Evolutionary conservation across 1,140 invertebrate genomes (phyloP), one percentile per base, ranked within the genome.

Genomic region (Delia radicum): DNA sequence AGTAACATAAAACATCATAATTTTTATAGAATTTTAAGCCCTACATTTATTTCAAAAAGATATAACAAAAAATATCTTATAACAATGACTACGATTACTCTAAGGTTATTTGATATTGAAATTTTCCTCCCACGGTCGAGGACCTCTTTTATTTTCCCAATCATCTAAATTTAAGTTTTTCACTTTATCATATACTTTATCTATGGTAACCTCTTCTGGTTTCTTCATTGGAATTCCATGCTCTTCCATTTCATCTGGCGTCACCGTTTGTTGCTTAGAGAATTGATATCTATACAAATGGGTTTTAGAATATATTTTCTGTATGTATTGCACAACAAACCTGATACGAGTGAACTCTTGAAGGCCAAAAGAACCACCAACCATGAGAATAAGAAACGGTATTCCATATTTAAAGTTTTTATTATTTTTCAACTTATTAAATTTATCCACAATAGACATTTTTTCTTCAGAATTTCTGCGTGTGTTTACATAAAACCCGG

Each of bases 91-190:
- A 55, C 24, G 2, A 24, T 48, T 55, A 55, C 12, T 12, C 18
- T 21, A 55, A 6, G 48, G 24, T 24, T 24, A 55, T n/a, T 55
- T 55, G 48, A 7, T 26, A 26, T 46, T 46, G 29, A 67, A 48
- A 7, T 62, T 77, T 15, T 93, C 89, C 81, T 95, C 93, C 94
- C 94, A 95, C 13, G 94, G 94, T 75, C 94, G 87, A 6, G 93
- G 91, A 2, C 93, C 93, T 82, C 94, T 87, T 76, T 92, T 90
- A 81, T 95, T 94, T 82, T 93, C 89, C 94, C 94, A 96, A 79
- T 91, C 90, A 76, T 95, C 91, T 78, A 94, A 90, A 84, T 96
- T 92, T 10, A 93, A 71, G 76, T 89, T 82, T 83, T 92, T 88
- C 26, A 94, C 87, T 87, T 92, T 92, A 79, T 94, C 91, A 87